Conservation (phyloP, 1,140 invertebrate genomes). For the Planococcus citri region DNA sequence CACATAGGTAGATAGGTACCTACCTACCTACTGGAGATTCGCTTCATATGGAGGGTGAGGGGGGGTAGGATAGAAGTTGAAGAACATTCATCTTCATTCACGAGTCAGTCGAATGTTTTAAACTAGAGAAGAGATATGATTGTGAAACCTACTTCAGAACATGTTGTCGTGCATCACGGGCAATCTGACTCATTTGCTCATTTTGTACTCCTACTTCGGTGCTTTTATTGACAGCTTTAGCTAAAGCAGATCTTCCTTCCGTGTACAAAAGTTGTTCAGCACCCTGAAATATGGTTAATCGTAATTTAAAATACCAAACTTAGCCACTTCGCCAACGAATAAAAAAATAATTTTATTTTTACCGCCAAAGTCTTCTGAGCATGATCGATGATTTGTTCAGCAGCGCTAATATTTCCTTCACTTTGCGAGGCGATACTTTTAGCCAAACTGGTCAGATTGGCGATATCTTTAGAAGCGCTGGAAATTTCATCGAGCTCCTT, state of each 20-base stretch:
- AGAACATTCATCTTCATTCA: no score
- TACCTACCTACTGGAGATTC: no score
- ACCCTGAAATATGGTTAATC: conserved; percentile 41
- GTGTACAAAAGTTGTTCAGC: conserved; percentile 61
- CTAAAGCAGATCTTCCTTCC: conserved; percentile 62
- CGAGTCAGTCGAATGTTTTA: no score
- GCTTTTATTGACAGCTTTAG: conserved; percentile 66
- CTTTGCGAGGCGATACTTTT: background rate
- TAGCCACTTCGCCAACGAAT: no score
- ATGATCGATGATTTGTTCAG: conserved; percentile 9
- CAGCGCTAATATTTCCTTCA: background rate
- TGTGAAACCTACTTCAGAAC: conserved; percentile 52
- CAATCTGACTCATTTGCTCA: conserved; percentile 77
- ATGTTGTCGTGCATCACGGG: conserved; percentile 64
- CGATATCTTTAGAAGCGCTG: conserved; percentile 1
- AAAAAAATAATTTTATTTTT: background rate
- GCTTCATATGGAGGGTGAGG: no score
- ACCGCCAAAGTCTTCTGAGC: background rate
- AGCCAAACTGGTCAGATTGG: background rate
- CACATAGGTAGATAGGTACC: no score
- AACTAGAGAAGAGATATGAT: no score
- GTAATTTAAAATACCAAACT: no score
- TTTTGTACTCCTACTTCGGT: conserved; percentile 81
- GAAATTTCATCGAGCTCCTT: conserved; percentile 7
- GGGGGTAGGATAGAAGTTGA: no score